phyloP scores from a whole-genome alignment of 2,113 vertebrate genomes.

The Furnarius figulus region DNA sequence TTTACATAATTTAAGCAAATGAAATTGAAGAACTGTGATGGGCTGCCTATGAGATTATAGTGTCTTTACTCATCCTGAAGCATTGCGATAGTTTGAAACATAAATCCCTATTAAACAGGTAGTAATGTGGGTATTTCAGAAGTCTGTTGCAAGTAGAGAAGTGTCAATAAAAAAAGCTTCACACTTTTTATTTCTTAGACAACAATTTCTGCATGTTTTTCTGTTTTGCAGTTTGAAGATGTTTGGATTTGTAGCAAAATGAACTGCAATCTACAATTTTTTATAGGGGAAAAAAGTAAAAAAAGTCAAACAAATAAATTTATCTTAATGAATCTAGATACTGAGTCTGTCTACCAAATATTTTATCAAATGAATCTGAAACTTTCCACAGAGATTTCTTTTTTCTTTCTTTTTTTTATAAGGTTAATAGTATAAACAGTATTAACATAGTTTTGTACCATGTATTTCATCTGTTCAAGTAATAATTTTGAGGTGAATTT shows the following conservation, averaged over 20 bases:
- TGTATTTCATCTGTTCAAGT: slow-evolving; percentile 4
- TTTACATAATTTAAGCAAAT: background rate
- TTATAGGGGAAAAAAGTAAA: background rate
- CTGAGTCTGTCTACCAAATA: background rate
- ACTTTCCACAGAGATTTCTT: background rate
- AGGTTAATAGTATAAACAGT: background rate
- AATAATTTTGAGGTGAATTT: background rate
- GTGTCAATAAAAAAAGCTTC: background rate
- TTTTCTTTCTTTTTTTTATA: background rate
- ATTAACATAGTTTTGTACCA: background rate
- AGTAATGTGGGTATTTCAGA: background rate
- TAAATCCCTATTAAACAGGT: background rate
- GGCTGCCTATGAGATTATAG: background rate
- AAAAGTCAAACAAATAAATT: background rate
- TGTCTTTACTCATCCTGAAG: background rate
- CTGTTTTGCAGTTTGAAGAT: background rate
- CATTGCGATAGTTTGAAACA: background rate
- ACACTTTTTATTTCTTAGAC: background rate
- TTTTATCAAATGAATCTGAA: background rate
- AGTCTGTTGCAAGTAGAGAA: background rate
- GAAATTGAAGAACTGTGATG: background rate
- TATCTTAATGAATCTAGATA: background rate
- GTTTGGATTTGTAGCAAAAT: background rate
- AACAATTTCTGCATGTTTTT: background rate
- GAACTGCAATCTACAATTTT: background rate